phyloP scores from a whole-genome alignment of 2,797 vertebrate species.

The Orestias chungarensis region DNA sequence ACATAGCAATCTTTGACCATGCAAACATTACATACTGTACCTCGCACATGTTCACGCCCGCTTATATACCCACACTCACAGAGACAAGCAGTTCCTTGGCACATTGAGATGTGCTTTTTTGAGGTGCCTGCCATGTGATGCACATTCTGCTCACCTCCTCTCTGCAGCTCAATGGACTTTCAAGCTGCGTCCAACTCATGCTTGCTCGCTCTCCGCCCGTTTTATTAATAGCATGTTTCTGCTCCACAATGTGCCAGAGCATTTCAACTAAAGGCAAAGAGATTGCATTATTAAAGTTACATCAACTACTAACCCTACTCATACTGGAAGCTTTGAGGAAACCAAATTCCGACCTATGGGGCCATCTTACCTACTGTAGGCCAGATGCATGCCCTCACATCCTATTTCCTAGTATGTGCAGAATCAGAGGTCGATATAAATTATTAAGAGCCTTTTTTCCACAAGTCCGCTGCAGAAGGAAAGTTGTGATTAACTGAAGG shows the following conservation, averaged over 20 bases:
- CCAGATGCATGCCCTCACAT: conserved; percentile 18
- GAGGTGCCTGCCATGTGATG: conserved; percentile 62
- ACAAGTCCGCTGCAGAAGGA: conserved; percentile 53
- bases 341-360: not conserved
- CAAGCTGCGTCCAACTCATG: conserved; percentile 55
- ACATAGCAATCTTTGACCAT: conserved; percentile 37
- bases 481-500: conserved; percentile 56
- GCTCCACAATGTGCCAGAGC: conserved; percentile 67
- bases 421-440: conserved; percentile 40
- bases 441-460: conserved; percentile 50
- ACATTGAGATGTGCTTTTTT: conserved; percentile 42
- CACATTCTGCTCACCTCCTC: conserved; percentile 52
- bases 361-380: conserved; percentile 11
- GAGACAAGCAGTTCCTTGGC: conserved; percentile 46
- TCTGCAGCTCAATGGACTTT: conserved; percentile 66
- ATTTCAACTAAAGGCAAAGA: conserved; percentile 68
- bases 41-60: conserved; percentile 20
- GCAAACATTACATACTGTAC: conserved; percentile 38
- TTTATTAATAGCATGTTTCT: conserved; percentile 77
- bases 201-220: conserved; percentile 41
- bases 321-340: conserved; percentile 21
- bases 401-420: conserved; percentile 54
- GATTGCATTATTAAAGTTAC: conserved; percentile 68
- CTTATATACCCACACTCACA: conserved; percentile 25
- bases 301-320: conserved; percentile 30